Percentiles rank a stretch among this genome's conserved stretches.
Conservation (phyloP, 2,113 vertebrate species). For the Gobio gobio region DNA sequence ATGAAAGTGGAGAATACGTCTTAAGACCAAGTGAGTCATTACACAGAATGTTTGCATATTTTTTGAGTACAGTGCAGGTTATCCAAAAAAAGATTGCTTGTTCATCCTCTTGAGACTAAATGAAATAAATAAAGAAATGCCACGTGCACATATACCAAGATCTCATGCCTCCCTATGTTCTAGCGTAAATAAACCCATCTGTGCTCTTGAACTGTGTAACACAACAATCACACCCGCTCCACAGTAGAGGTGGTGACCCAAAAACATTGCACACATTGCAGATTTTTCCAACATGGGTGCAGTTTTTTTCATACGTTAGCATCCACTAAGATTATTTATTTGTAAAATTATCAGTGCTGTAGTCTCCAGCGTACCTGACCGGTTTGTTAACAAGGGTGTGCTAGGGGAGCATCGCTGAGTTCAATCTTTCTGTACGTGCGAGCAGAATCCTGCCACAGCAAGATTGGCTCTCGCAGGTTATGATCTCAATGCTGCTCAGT, state of each 20-base stretch:
- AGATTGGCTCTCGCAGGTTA: slow-evolving; percentile 24
- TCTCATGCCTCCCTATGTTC: neutral
- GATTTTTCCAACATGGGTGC: neutral
- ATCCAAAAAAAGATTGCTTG: neutral
- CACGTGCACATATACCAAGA: neutral
- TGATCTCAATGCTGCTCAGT: slow-evolving; percentile 21
- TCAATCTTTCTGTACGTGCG: slow-evolving; percentile 13
- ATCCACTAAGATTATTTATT: slow-evolving; percentile 25
- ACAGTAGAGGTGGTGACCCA: slow-evolving; percentile 7
- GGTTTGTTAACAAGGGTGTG: slow-evolving; percentile 28
- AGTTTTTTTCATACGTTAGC: slow-evolving; percentile 11
- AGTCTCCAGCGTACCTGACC: slow-evolving; percentile 42
- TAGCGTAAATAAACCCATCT: neutral
- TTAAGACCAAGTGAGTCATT: neutral
- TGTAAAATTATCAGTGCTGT: slow-evolving; percentile 27
- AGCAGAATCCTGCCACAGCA: slow-evolving; percentile 2
- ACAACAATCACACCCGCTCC: neutral
- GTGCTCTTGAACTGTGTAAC: neutral
- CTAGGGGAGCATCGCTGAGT: neutral
- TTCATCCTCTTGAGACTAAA: neutral
- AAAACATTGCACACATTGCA: slow-evolving; percentile 24
- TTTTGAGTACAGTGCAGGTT: too few relatives aligned
- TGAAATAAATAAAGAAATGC: slow-evolving; percentile 4
- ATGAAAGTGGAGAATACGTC: neutral
- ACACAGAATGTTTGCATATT: neutral